Evolutionary conservation across 2,888 invertebrate species (phyloP), one percentile per base, ranked within the genome.

Genomic region (Minunthozetes semirufus): DNA sequence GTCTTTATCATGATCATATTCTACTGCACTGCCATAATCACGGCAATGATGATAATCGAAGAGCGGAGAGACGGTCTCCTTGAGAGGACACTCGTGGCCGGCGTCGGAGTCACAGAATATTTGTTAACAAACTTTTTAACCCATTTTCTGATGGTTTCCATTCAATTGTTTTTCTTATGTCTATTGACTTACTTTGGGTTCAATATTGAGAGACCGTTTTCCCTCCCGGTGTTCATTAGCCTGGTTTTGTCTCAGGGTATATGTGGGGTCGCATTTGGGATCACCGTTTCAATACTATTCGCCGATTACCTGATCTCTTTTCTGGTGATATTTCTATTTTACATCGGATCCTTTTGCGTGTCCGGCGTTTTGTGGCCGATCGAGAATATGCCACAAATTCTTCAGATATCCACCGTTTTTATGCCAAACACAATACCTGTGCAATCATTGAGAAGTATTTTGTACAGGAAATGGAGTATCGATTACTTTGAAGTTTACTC

Each of bases 231-330:
- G 84, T 93, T 94, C 25, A 87, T 94, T 77, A 85, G 91, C 79
- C 85, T 96, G 48, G 93, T 94, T 0, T 86, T 95, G 79, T 85
- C 94, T 78, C 94, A 94, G 84, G 95, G 93, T 1, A 87, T 95
- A 53, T 94, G 94, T 83, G 96, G 95, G 79, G 96, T 96, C 95
- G 93, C 94, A 82, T 93, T 94, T 85, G 95, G 95, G 75, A 93
- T 95, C 84, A 90, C 95, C 71, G 94, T 95, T 80, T 94, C 94
- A 0, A 91, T 94, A 0, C 88, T 94, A 53, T 94, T 94, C 84
- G 93, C 93, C 82, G 85, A 94, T 78, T 94, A 94, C 82, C 94
- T 94, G 70, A 1, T 3, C n/a, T 9, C 11, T 17, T 33, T 33
- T 33, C 33, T 33, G 3, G 8, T 33, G 33, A n/a, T n/a, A n/a